Evolutionary conservation across 2,113 vertebrate species (phyloP).

Genomic region (Archilochus colubris): DNA sequence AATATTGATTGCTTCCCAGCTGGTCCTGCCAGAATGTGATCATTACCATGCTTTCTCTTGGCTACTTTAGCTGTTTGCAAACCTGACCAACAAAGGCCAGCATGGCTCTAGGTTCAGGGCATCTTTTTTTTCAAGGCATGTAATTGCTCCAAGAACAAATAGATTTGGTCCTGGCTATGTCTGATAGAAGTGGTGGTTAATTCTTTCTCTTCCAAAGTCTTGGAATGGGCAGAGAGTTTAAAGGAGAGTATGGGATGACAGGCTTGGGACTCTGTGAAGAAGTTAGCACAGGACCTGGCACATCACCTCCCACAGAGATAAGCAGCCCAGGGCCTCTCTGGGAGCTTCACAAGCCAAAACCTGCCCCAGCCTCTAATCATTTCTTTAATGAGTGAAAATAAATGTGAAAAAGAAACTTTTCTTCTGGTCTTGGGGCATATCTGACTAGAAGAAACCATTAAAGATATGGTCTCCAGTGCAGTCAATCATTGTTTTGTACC

Average conservation of each 20-base stretch:
- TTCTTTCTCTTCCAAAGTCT: not conserved
- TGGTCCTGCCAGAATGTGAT: not conserved
- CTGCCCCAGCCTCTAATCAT: not conserved
- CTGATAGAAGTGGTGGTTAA: not conserved
- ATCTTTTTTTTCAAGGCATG: not conserved
- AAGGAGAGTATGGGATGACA: not conserved
- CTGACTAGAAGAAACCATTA: not conserved
- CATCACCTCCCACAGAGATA: accelerated
- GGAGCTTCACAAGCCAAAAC: not conserved
- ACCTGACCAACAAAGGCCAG: not conserved
- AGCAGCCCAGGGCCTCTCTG: not conserved
- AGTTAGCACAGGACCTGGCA: not conserved
- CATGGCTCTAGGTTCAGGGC: not conserved
- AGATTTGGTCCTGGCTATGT: not conserved
- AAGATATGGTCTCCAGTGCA: not conserved
- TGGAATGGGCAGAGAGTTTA: not conserved
- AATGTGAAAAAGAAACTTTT: not conserved
- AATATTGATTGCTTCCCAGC: not conserved
- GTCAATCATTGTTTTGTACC: not conserved
- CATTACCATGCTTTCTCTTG: not conserved
- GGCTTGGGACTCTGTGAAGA: not conserved
- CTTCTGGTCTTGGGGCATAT: not conserved
- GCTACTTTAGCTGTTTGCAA: not conserved
- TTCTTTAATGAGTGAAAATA: not conserved
- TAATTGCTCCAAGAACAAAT: not conserved